Conservation (phyloP, 2,797 vertebrate species). For the Naso thynnoides region DNA sequence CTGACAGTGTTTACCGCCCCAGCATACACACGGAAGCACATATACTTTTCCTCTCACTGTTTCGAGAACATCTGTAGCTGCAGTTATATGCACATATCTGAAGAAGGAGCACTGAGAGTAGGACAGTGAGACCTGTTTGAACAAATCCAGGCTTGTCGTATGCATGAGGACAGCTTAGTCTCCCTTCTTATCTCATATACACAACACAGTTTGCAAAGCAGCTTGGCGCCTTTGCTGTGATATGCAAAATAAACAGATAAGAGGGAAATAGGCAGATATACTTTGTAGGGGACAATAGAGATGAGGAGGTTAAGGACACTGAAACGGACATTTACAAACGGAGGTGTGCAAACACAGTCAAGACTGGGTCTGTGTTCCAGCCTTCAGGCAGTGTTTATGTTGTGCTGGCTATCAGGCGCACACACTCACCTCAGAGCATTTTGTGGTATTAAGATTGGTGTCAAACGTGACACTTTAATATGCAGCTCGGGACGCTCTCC, state of each 20-base stretch:
- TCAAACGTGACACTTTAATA: slow-evolving; percentile 72
- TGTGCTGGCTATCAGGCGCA: slow-evolving; percentile 27
- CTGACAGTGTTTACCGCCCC: not conserved
- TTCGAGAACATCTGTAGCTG: slow-evolving; percentile 30
- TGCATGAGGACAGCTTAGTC: slow-evolving; percentile 58
- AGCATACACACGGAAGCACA: not conserved
- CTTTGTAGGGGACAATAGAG: slow-evolving; percentile 56
- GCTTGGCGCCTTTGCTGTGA: slow-evolving; percentile 64
- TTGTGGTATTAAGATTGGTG: slow-evolving; percentile 57
- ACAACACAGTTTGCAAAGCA: slow-evolving; percentile 76
- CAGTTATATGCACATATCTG: slow-evolving; percentile 18
- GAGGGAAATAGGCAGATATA: slow-evolving; percentile 50
- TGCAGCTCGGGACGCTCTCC: slow-evolving; percentile 53
- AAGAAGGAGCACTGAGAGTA: slow-evolving; percentile 11
- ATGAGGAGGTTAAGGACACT: slow-evolving; percentile 61
- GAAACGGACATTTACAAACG: slow-evolving; percentile 24
- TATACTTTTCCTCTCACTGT: slow-evolving; percentile 3
- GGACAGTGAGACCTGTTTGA: slow-evolving; percentile 58
- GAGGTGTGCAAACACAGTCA: slow-evolving; percentile 9
- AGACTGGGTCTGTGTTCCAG: slow-evolving; percentile 31
- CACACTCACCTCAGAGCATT: slow-evolving; percentile 30
- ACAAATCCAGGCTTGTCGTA: slow-evolving; percentile 59
- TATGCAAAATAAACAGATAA: slow-evolving; percentile 80
- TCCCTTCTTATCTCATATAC: slow-evolving; percentile 66
- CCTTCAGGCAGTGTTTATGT: slow-evolving; percentile 40